A percentile compares a stretch with the other conserved stretches of the same genome.
Conservation (phyloP, 2,797 vertebrate genomes). For the Tauraco hartlaubi region DNA sequence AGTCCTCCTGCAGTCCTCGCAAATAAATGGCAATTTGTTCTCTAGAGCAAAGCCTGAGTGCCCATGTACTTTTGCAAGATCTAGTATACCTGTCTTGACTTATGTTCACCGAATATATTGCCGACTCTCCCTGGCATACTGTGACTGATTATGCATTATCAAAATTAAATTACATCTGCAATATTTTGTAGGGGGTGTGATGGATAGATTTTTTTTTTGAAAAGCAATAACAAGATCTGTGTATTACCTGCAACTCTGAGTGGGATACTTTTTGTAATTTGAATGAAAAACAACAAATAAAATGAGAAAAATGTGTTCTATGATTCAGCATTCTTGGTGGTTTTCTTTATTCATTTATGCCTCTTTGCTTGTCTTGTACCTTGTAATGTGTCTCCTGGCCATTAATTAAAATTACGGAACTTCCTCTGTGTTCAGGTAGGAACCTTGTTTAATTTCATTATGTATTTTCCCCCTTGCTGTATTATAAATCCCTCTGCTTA, state of each 20-base stretch:
- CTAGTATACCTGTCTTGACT: neutral
- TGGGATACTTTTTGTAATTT: neutral
- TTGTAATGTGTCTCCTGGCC: conserved; percentile 7
- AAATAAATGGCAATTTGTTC: neutral
- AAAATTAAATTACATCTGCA: neutral
- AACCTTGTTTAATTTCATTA: conserved; percentile 26
- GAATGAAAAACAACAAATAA: neutral
- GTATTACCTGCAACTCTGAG: neutral
- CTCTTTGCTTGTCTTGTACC: neutral
- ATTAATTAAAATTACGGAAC: conserved; percentile 26
- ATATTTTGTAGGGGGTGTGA: neutral
- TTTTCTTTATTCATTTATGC: conserved; percentile 36
- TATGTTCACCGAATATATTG: neutral
- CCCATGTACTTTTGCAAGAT: neutral
- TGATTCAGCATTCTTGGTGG: neutral
- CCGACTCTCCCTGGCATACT: neutral
- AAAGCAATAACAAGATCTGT: neutral
- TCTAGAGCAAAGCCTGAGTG: neutral
- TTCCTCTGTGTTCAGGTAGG: neutral
- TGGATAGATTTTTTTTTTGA: neutral
- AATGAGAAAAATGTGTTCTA: neutral
- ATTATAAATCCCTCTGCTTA: neutral
- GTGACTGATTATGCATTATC: neutral
- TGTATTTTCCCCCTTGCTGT: neutral
- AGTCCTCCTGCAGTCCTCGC: neutral